Evolutionary conservation across 2,797 vertebrate species (phyloP), one percentile per base, ranked within the genome.

Genomic region (Morelia viridis): DNA sequence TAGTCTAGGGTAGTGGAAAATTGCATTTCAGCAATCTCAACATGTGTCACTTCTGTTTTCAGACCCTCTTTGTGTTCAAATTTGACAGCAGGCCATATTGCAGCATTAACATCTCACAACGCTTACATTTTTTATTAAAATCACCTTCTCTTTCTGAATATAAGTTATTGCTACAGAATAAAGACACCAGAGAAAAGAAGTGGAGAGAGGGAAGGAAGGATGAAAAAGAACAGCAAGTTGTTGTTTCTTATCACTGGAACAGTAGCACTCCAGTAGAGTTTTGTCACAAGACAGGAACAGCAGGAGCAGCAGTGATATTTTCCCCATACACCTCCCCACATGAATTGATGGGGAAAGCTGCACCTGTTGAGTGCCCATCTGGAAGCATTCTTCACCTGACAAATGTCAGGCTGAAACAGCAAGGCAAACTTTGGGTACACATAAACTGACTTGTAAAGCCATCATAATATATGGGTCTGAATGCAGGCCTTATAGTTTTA

Each of bases 61-160:
- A 94, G 93, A 93, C 93, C 89, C 90, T 90, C 65, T 10, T 86
- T 96, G 87, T 85, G 87, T 92, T 96, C 92, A 95, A 92, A 90
- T 94, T 91, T 95, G 94, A 96, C 64, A 71, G 41, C 61, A 92
- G n/a, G 88, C 92, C 76, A 96, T 93, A 86, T 62, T 41, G 28
- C 90, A 88, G 90, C 94, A 95, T 95, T 94, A 95, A 93, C 95
- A 89, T 35, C 15, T 90, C 93, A 93, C 19, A 61, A 24, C 56
- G 31, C 93, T 95, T 95, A 71, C 88, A 24, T 94, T 94, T 65
- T 86, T 93, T 94, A 94, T 91, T 91, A 96, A 95, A 97, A 94
- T 93, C 80, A 90, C 89, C 10, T 92, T 92, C 35, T 61, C 64
- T 9, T 58, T 93, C 88, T 58, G 91, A 93, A 92, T 89, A 46